Conservation (phyloP, 1,140 invertebrate genomes). For the Bombus vancouverensis region DNA sequence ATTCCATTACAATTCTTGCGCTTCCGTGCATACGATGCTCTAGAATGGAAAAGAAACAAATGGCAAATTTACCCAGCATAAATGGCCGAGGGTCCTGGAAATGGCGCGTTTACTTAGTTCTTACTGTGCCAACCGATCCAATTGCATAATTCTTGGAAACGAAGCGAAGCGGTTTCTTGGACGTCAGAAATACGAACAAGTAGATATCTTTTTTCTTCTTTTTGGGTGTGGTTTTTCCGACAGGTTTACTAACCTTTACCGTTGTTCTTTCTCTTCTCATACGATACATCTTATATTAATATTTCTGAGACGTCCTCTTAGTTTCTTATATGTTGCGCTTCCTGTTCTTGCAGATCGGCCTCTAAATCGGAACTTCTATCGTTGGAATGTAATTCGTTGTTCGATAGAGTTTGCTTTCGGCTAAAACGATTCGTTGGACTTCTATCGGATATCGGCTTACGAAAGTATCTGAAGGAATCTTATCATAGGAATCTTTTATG, state of each 20-base stretch:
- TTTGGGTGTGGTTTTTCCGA: not conserved
- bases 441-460: not conserved
- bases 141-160: conserved; percentile 67
- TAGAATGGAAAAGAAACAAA: conserved; percentile 67
- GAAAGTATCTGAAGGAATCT: not conserved
- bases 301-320: not conserved
- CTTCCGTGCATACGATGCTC: conserved; percentile 23
- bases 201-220: not conserved
- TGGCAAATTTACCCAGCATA: conserved; percentile 66
- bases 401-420: not conserved
- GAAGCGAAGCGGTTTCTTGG: conserved; percentile 51
- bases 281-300: no score
- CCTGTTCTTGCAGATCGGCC: not conserved
- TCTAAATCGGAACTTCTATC: no score
- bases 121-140: conserved; percentile 58
- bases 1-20: conserved; percentile 57
- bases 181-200: conserved; percentile 57
- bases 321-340: not conserved
- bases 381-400: not conserved
- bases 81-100: conserved; percentile 62
- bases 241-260: not conserved
- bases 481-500: no score
- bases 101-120: conserved; percentile 67
- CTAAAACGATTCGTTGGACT: not conserved
- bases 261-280: not conserved